Conservation (phyloP, 2,888 invertebrate genomes). For the Pollenia labialis region DNA sequence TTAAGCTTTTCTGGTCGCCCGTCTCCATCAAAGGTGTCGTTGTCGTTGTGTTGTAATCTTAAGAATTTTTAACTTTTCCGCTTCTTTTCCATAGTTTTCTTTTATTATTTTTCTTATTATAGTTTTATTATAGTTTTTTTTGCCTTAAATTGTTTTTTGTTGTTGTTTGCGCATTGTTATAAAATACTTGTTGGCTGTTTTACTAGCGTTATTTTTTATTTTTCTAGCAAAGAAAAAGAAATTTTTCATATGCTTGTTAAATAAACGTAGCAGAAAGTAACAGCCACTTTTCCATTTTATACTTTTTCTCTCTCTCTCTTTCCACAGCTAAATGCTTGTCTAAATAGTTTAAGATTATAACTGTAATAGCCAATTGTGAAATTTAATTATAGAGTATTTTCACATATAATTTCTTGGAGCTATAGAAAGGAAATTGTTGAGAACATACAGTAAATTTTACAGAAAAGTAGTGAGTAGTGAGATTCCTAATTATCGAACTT, state of each 20-base stretch:
- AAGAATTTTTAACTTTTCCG: conserved; percentile 67
- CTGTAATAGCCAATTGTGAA: conserved; percentile 48
- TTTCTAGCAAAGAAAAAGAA: neutral
- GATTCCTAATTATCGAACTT: too few species aligned
- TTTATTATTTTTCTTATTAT: conserved; percentile 23
- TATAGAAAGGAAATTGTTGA: neutral
- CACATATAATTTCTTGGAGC: neutral
- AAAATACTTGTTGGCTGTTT: conserved; percentile 33
- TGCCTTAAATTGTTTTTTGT: conserved; percentile 7
- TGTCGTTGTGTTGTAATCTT: conserved; percentile 60
- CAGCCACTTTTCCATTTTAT: conserved; percentile 52
- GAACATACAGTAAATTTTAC: too few species aligned
- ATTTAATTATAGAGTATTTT: neutral
- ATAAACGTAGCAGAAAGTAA: conserved; percentile 29
- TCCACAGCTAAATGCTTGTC: conserved; percentile 22
- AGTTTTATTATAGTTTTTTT: too few species aligned
- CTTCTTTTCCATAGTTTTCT: conserved; percentile 35
- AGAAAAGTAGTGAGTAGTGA: too few species aligned
- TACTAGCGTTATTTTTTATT: conserved; percentile 7
- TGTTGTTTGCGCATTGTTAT: conserved; percentile 53
- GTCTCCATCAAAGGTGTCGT: conserved; percentile 20
- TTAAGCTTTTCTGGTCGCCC: conserved; percentile 7
- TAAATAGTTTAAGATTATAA: conserved; percentile 27
- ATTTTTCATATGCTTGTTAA: conserved; percentile 10
- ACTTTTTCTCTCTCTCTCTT: conserved; percentile 1